A percentile compares a stretch with the other conserved stretches of the same genome.
phyloP scores from a whole-genome alignment of 2,113 vertebrate genomes.

The Petrocephalus zakoni region DNA sequence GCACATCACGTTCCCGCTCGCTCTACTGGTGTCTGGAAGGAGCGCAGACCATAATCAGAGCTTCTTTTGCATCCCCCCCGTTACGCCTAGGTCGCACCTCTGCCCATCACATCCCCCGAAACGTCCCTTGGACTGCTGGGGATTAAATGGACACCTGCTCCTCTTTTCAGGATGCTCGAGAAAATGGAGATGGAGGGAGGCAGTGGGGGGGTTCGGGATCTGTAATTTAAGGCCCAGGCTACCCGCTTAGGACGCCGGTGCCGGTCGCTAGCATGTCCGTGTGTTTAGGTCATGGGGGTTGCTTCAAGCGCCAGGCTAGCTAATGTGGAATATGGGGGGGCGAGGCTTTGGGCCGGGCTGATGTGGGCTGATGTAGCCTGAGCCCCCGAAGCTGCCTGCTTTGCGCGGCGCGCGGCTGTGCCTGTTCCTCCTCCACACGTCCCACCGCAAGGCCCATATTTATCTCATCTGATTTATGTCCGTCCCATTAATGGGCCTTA shows the following conservation, averaged over 20 bases:
- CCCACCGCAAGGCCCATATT: slow-evolving; percentile 57
- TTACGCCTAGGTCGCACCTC: not conserved
- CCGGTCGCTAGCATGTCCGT: not conserved
- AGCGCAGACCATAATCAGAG: not conserved
- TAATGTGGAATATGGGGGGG: not conserved
- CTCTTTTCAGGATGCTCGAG: slow-evolving; percentile 54
- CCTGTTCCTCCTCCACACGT: slow-evolving; percentile 48
- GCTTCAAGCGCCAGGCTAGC: slow-evolving; percentile 38
- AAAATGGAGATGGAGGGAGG: not conserved
- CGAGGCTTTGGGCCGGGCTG: slow-evolving; percentile 23
- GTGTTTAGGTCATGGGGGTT: not conserved
- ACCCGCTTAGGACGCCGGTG: not conserved
- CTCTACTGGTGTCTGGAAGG: not conserved
- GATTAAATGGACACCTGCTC: slow-evolving; percentile 41
- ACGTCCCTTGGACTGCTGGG: slow-evolving; percentile 24
- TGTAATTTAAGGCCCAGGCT: not conserved
- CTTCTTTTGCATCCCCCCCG: not conserved
- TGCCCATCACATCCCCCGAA: not conserved
- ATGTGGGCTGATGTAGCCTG: slow-evolving; percentile 40
- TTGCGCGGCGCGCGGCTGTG: slow-evolving; percentile 41
- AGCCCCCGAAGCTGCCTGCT: slow-evolving; percentile 37
- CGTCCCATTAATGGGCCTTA: slow-evolving; percentile 49
- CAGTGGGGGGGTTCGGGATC: too few relatives aligned
- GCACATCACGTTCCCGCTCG: not conserved
- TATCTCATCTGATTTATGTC: slow-evolving; percentile 65